These are phyloP conservation scores for Drosophila triauraria DNA, from an alignment of 1,140 invertebrate species.

Conservation along the genomic window DNA sequence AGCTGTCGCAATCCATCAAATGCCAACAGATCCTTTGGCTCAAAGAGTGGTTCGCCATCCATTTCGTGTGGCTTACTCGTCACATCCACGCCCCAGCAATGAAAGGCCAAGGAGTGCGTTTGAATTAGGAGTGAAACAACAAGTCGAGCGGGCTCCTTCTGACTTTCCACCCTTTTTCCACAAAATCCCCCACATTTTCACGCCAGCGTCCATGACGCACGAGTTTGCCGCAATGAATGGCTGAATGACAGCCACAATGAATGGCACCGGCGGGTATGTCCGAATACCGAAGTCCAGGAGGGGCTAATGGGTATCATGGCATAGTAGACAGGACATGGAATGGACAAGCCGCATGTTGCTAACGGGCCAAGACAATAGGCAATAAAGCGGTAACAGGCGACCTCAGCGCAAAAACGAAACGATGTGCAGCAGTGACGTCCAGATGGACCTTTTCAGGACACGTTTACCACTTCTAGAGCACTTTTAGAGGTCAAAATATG, in stretches of 20 bases:
- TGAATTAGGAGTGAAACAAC: slow-evolving; percentile 31
- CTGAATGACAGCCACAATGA: slow-evolving; percentile 53
- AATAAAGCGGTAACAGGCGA: slow-evolving; percentile 24
- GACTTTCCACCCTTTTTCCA: slow-evolving; percentile 15
- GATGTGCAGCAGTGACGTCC: background rate
- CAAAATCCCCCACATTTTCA: slow-evolving; percentile 3
- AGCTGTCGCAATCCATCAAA: slow-evolving; percentile 50
- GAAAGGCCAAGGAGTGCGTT: slow-evolving; percentile 38
- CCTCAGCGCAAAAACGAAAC: slow-evolving; percentile 6
- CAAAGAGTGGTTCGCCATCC: slow-evolving; percentile 21
- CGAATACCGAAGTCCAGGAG: slow-evolving; percentile 16
- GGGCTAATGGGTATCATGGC: slow-evolving; percentile 33
- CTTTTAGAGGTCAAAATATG: background rate
- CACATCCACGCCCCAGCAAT: slow-evolving; percentile 48
- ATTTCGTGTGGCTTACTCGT: slow-evolving; percentile 38
- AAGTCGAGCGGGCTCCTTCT: slow-evolving; percentile 20
- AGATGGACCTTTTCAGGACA: background rate
- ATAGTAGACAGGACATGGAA: slow-evolving; percentile 33
- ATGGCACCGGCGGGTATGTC: slow-evolving; percentile 41
- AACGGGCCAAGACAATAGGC: slow-evolving; percentile 30
- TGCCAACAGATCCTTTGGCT: slow-evolving; percentile 27
- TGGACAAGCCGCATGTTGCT: slow-evolving; percentile 41
- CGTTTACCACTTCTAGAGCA: background rate
- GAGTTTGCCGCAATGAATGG: slow-evolving; percentile 50
- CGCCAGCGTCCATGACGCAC: slow-evolving; percentile 40